phyloP scores from a whole-genome alignment of 2,797 vertebrate genomes.

The Pangasius krempfi region DNA sequence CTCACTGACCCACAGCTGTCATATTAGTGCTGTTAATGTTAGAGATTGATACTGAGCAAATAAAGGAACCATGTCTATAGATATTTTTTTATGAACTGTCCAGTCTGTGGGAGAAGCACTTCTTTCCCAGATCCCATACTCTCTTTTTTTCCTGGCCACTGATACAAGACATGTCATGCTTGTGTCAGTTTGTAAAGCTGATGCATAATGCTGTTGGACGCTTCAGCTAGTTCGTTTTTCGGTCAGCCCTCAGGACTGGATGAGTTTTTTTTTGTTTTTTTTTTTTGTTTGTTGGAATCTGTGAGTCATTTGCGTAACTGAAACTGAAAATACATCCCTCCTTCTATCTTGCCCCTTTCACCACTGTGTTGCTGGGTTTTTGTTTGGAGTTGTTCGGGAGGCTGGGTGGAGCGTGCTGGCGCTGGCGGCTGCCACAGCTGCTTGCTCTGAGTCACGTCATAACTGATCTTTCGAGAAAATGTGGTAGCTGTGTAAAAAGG shows the following conservation, averaged over 20 bases:
- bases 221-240: conserved; percentile 56
- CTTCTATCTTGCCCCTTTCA: conserved; percentile 57
- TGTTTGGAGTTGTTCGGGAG: conserved; percentile 69
- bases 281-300: conserved; percentile 72
- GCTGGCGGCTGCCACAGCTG: conserved; percentile 72
- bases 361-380: conserved; percentile 57
- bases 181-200: conserved; percentile 29
- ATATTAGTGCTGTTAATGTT: conserved; percentile 82
- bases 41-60: conserved; percentile 80
- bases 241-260: conserved; percentile 66
- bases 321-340: conserved; percentile 71
- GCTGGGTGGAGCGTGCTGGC: conserved; percentile 72
- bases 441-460: conserved; percentile 77
- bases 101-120: conserved; percentile 33
- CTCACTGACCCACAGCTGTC: conserved; percentile 83
- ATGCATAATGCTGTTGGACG: conserved; percentile 58
- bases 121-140: conserved; percentile 20
- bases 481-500: conserved; percentile 69
- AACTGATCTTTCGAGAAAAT: conserved; percentile 79
- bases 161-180: conserved; percentile 17
- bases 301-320: conserved; percentile 78
- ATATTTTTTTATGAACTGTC: conserved; percentile 67
- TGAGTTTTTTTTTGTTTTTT: conserved; percentile 41
- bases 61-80: conserved; percentile 79
- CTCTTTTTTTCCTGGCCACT: neutral